These are phyloP conservation scores for Phoxinus phoxinus DNA, from an alignment of 2,113 vertebrate genomes.

Conservation along the genomic window DNA sequence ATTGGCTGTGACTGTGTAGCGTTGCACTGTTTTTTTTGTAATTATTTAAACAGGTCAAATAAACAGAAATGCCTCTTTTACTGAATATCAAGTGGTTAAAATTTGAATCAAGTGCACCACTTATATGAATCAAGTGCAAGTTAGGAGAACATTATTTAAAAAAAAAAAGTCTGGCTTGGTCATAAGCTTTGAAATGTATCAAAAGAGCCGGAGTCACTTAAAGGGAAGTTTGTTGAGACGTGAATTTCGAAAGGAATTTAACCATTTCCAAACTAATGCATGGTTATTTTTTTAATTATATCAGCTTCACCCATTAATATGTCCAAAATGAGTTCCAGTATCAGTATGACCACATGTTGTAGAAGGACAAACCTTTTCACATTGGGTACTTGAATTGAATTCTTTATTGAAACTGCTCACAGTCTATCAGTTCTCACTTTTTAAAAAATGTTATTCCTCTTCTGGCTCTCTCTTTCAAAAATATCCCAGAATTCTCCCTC, in stretches of 20 bases:
- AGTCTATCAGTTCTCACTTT: background rate
- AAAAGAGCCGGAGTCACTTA: background rate
- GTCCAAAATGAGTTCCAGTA: background rate
- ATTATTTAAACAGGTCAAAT: background rate
- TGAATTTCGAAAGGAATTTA: background rate
- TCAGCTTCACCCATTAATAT: background rate
- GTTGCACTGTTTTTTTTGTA: background rate
- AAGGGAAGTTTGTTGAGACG: background rate
- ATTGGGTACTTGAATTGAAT: background rate
- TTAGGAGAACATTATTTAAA: background rate
- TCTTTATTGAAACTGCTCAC: background rate
- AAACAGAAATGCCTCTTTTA: background rate
- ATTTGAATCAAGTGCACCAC: background rate
- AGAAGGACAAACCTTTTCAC: background rate
- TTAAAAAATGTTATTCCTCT: background rate
- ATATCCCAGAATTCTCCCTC: background rate
- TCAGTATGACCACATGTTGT: background rate
- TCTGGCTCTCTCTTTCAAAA: slow-evolving; percentile 2
- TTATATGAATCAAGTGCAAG: background rate
- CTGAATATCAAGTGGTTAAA: background rate
- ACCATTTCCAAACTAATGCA: background rate
- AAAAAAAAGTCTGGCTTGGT: background rate
- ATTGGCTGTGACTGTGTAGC: too few species aligned
- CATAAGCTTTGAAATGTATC: background rate
- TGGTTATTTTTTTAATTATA: background rate